Conservation (phyloP, 2,888 invertebrate species). For the Cactoblastis cactorum region DNA sequence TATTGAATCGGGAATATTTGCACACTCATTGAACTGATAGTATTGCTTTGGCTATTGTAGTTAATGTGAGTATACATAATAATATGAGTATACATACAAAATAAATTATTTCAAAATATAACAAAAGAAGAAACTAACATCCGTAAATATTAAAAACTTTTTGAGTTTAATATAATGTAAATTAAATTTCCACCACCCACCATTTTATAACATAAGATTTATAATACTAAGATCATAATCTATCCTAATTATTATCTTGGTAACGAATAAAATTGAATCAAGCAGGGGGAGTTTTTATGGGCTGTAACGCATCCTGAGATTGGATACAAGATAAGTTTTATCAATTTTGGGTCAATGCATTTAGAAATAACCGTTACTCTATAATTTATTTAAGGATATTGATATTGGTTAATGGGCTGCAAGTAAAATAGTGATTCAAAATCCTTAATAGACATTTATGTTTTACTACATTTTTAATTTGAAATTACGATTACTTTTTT, state of each 20-base stretch:
- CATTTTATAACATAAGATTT: conserved; percentile 35
- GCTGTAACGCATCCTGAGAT: conserved; percentile 34
- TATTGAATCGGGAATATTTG: conserved; percentile 5
- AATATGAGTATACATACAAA: too few species aligned
- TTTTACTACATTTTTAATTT: too few species aligned
- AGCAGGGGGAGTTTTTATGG: conserved; percentile 37
- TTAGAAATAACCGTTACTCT: neutral
- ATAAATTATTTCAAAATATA: too few species aligned
- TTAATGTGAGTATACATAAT: too few species aligned
- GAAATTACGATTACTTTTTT: too few species aligned
- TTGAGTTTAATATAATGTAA: too few species aligned
- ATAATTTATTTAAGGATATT: neutral
- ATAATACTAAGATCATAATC: conserved; percentile 39
- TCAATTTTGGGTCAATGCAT: conserved; percentile 30
- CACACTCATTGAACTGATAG: conserved; percentile 9
- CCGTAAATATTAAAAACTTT: too few species aligned
- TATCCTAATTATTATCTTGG: conserved; percentile 47
- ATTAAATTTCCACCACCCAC: conserved; percentile 18
- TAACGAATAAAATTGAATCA: conserved; percentile 58
- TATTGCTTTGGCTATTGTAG: neutral
- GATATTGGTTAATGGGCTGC: neutral
- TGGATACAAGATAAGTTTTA: conserved; percentile 43
- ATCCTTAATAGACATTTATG: too few species aligned
- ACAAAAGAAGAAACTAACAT: too few species aligned
- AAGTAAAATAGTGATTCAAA: neutral